Conservation (phyloP, 1,140 invertebrate species). For the Rhyzopertha dominica region DNA sequence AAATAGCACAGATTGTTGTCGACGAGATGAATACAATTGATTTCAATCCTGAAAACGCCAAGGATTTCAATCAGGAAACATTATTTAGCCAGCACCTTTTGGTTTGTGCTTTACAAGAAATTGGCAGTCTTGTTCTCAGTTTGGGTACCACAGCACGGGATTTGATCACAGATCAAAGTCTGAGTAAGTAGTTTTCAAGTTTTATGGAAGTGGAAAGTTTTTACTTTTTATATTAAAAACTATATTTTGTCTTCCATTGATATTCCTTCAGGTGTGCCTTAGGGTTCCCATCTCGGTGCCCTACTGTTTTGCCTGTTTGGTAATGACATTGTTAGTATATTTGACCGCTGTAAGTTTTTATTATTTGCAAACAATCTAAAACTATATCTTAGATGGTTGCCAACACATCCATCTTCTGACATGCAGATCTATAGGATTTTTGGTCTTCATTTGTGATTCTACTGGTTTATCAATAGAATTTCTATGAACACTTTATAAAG, state of each 20-base stretch:
- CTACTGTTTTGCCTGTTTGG: too few species aligned
- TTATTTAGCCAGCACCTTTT: slow-evolving; percentile 91
- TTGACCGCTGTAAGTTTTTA: too few species aligned
- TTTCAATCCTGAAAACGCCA: slow-evolving; percentile 84
- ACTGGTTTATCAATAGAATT: too few species aligned
- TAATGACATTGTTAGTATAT: too few species aligned
- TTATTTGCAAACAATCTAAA: too few species aligned
- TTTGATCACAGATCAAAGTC: slow-evolving; percentile 77
- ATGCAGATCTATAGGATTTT: too few species aligned
- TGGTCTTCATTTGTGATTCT: too few species aligned
- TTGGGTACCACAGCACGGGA: slow-evolving; percentile 89
- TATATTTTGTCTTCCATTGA: neutral
- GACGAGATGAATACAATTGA: slow-evolving; percentile 95
- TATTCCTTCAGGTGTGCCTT: too few species aligned
- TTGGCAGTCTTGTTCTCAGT: slow-evolving; percentile 76
- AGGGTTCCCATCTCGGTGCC: too few species aligned
- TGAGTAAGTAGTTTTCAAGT: slow-evolving; percentile 55
- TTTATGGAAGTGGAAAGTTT: slow-evolving; percentile 1
- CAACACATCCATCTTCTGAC: too few species aligned
- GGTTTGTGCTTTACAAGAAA: slow-evolving; percentile 90
- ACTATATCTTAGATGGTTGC: too few species aligned
- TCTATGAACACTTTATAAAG: too few species aligned
- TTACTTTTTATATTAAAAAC: slow-evolving; percentile 13
- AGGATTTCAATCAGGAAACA: slow-evolving; percentile 84
- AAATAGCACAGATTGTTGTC: slow-evolving; percentile 85